Base-by-base conservation (phyloP, 2,797 vertebrate species). In the Oreochromis grahami region DNA sequence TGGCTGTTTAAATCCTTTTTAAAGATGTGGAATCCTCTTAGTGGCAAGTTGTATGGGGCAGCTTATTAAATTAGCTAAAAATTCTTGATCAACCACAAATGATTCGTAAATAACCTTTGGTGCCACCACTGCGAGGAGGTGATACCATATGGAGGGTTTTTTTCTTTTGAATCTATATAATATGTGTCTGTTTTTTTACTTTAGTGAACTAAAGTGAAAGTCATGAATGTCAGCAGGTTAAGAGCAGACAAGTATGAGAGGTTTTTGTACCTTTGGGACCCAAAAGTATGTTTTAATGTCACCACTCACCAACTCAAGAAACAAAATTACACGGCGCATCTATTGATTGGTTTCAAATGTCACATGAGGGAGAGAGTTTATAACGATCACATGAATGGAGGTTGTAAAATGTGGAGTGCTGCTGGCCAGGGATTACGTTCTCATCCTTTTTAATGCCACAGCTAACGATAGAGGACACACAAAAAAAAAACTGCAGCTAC, bases 291-390 rank as follows among this genome's bases (percentile, higher is more conserved):
- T 91, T 83, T 83, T 92, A 86, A 92, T 90, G 83, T 88, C 87
- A 88, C 76, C 36, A 4, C 56, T 82, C 32, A 41, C 53, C 72
- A 26, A 77, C 51, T 74, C 26, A 45, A 74, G 74, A 80, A 88
- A 80, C 72, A 58, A 74, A 87, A 89, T 90, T 65, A 80, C 81
- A 81, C 17, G 1, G 77, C 72, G 29, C 79, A 56, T 89, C 82
- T 87, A 92, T 85, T 13, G 91, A 93, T 90, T 50, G 38, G 53
- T 77, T 43, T 29, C 11, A 93, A 94, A 93, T 92, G 91, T 88
- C 91, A 91, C 56, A 52, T 19, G 78, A 76, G n/a, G 86, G 48
- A 21, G 11, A 83, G 84, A 83, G 83, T 85, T 70, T 63, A n/a
- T 81, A 91, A 81, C 48, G 11, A 82, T 89, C 78, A 15, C 72